Conservation (phyloP, 2,888 invertebrate genomes). For the Lasioglossum zephyrum region DNA sequence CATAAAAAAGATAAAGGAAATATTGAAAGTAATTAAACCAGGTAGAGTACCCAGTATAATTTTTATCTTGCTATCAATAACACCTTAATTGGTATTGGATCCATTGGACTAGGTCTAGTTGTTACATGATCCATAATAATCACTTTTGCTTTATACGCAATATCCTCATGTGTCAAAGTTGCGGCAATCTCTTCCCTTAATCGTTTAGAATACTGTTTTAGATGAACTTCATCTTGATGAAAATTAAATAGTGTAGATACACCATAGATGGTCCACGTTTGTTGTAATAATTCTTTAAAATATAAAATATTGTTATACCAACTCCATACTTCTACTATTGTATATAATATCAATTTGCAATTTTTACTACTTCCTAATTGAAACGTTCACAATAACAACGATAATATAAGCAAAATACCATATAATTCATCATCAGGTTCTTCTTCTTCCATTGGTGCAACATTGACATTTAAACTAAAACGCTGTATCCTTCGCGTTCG, state of each 20-base stretch:
- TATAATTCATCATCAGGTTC: conserved; percentile 2
- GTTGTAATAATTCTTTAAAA: conserved; percentile 75
- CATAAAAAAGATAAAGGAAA: neutral
- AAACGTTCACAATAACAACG: neutral
- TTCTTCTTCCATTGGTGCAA: neutral
- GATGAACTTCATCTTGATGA: conserved; percentile 71
- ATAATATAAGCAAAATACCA: conserved; percentile 31
- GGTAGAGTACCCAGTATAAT: neutral
- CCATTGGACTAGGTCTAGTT: conserved; percentile 62
- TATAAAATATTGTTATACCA: neutral
- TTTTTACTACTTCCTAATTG: neutral
- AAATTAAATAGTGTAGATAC: conserved; percentile 80
- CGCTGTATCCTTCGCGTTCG: conserved; percentile 33
- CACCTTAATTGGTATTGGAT: conserved; percentile 75
- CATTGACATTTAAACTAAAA: conserved; percentile 38
- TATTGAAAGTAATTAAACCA: neutral
- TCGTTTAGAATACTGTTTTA: conserved; percentile 80
- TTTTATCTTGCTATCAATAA: conserved; percentile 21
- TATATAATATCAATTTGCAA: neutral
- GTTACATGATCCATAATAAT: conserved; percentile 62
- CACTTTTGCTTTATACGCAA: conserved; percentile 75
- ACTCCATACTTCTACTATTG: neutral
- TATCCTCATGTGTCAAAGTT: conserved; percentile 74
- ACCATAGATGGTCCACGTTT: conserved; percentile 81
- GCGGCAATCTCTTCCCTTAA: conserved; percentile 79